phyloP scores from a whole-genome alignment of 2,113 vertebrate genomes.

The Rousettus leschenaultii region DNA sequence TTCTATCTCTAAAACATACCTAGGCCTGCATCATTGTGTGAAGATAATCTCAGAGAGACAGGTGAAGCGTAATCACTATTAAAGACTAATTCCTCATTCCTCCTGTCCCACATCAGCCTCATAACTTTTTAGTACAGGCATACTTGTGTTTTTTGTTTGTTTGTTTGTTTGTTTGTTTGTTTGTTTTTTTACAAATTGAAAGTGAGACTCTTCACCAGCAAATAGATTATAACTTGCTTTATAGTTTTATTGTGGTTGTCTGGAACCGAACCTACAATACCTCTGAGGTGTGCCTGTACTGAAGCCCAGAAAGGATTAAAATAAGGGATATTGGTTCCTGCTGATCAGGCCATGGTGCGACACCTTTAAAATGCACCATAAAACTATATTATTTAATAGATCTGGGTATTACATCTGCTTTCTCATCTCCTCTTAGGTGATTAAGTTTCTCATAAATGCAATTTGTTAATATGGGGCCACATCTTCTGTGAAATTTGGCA shows the following conservation, averaged over 20 bases:
- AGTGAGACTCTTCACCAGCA: not conserved
- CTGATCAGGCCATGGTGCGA: not conserved
- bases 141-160: not conserved
- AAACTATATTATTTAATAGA: constrained; percentile 44
- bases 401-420: constrained; percentile 30
- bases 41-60: not conserved
- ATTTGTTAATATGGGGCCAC: constrained; percentile 31
- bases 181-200: not conserved
- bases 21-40: not conserved
- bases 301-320: not conserved
- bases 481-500: not conserved
- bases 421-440: constrained; percentile 47
- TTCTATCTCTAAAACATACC: not conserved
- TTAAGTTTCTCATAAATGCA: constrained; percentile 42
- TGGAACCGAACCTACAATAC: not conserved
- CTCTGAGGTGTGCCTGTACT: not conserved
- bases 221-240: too few species aligned
- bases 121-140: not conserved
- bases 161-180: not conserved
- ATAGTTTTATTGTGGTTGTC: not conserved
- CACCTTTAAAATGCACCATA: not conserved
- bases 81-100: not conserved
- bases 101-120: not conserved
- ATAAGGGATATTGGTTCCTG: not conserved
- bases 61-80: not conserved